Evolutionary conservation across 2,888 invertebrate species (phyloP), one percentile per base, ranked within the genome.

Genomic region (Sussaba pulchella): DNA sequence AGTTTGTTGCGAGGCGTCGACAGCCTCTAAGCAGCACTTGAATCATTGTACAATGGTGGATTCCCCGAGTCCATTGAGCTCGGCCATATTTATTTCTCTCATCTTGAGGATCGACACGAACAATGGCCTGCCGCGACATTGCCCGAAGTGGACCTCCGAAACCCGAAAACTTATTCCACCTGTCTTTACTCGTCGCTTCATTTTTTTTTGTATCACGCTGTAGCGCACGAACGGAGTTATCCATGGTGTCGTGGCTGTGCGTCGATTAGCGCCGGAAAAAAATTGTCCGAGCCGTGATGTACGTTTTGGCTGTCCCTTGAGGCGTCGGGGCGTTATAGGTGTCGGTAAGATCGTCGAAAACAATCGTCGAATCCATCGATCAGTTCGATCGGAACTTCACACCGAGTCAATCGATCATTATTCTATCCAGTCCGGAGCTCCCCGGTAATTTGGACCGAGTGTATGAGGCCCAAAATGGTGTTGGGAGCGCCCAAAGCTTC

Each of bases 291-390:
- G 19, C 24, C 9, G 19, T 26, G 57, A 39, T 41, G 64, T 57
- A 77, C 70, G 71, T 77, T 70, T 70, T 63, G 43, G 50, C n/a
- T n/a, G 63, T 17, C 39, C 63, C 74, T 74, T 67, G 21, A 45
- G 66, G 66, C 66, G 64, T 24, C 31, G 17, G 66, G 72, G 61
- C 77, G 66, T 72, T 71, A 45, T 24, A 71, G 57, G 52, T 72
- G 78, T 61, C 57, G 72, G 81, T 14, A 45, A 17, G 84, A 85
- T 87, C 85, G 82, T 87, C 85, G 84, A 85, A 87, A 85, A 83
- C 84, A 85, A 88, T 85, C 85, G 85, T 63, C 50, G 61, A 67
- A 80, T 82, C 84, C 82, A 87, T 88, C 85, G 82, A 87, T 87
- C 87, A 87, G 78, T 63, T 24, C 75, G 73, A 43, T 82, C 82